Evolutionary conservation across 1,140 invertebrate species (phyloP), one percentile per base, ranked within the genome.

Genomic region (Galleria mellonella): DNA sequence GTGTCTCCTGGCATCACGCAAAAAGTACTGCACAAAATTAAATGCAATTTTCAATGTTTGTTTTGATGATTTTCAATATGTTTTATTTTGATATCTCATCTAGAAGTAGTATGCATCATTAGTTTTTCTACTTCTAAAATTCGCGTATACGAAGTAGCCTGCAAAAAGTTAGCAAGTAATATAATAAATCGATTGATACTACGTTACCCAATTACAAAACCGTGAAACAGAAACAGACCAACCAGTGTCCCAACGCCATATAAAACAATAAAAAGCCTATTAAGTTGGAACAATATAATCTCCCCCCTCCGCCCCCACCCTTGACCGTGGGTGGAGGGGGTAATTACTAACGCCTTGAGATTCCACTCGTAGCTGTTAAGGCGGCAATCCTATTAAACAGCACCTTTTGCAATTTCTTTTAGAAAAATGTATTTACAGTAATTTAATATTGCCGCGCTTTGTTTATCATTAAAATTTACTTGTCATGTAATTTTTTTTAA

Each of bases 181-280:
- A n/a, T n/a, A n/a, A n/a, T n/a, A n/a, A n/a, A n/a, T n/a, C n/a
- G n/a, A 3, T 23, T 23, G 2, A 23, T 3, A 23, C 6, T 23
- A 3, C 2, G 17, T 3, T 23, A 23, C 17, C 32, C 33, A 17
- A 51, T 41, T 23, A 27, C 9, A 32, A 7, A 9, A 8, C 2
- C 8, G 12, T 43, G 9, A 43, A 17, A 32, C 13, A 38, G 38
- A 23, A 42, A 15, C 7, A n/a, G 1, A n/a, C 38, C 47, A 6
- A 17, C 13, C 0, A 13, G 27, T 14, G 45, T 31, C 33, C 32
- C 7, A 50, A 39, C 47, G 49, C 40, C 47, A 55, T 55, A 55
- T 55, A 55, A 55, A 55, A 55, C 40, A 55, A 55, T 55, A 50
- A 55, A 55, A 55, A 47, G 29, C 43, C 47, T 55, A 50, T 55